Conservation (phyloP, 2,113 vertebrate genomes). For the Cygnus atratus region DNA sequence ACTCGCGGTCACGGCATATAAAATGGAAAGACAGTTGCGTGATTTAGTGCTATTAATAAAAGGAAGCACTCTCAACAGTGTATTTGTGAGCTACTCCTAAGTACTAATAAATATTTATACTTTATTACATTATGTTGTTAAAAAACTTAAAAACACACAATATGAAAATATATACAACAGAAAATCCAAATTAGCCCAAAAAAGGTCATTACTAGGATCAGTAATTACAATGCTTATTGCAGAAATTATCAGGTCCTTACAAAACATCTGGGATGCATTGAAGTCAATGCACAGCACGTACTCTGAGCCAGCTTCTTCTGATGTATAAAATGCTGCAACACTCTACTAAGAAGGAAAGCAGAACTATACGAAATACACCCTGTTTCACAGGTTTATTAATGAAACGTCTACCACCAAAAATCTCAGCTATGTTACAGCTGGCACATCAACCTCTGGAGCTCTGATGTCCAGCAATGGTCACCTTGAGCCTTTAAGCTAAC, state of each 20-base stretch:
- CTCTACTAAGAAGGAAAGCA: slow-evolving; percentile 28
- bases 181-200: not conserved
- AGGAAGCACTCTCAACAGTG: not conserved
- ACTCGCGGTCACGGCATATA: not conserved
- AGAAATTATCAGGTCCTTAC: not conserved
- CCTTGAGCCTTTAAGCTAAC: not conserved
- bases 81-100: not conserved
- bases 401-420: slow-evolving; percentile 18
- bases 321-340: not conserved
- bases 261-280: slow-evolving; percentile 17
- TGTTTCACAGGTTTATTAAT: not conserved
- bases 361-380: not conserved
- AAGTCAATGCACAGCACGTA: slow-evolving; percentile 16
- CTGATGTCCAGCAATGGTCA: not conserved
- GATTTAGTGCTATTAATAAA: slow-evolving; percentile 41
- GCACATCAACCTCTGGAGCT: not conserved
- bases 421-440: not conserved
- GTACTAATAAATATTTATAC: not conserved
- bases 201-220: not conserved
- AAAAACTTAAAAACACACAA: not conserved
- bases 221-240: not conserved
- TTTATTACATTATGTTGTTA: rapidly evolving
- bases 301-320: not conserved
- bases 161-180: not conserved
- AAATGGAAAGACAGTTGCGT: not conserved